A percentile compares a stretch with the other conserved stretches of the same genome.
phyloP scores from a whole-genome alignment of 2,113 vertebrate species.

The Monopterus albus region DNA sequence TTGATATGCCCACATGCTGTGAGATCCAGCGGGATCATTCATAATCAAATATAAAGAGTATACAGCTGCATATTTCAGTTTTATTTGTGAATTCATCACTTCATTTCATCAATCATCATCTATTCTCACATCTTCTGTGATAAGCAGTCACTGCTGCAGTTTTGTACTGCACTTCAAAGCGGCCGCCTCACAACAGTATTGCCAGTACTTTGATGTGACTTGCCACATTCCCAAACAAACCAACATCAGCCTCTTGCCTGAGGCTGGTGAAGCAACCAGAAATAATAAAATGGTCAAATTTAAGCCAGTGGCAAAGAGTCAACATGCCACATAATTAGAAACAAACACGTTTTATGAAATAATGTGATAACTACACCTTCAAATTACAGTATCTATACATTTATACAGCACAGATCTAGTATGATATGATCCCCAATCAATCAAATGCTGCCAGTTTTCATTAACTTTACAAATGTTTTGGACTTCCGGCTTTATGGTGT shows the following conservation, averaged over 20 bases:
- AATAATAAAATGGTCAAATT: background rate
- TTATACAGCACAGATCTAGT: background rate
- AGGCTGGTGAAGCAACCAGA: conserved; percentile 11
- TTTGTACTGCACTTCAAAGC: conserved; percentile 50
- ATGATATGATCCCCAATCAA: background rate
- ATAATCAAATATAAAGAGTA: conserved; percentile 36
- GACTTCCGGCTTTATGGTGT: background rate
- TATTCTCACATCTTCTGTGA: conserved; percentile 13
- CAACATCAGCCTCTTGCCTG: background rate
- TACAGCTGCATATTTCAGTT: conserved; percentile 13
- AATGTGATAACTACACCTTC: background rate
- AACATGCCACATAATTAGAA: too few species aligned
- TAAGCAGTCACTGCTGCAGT: background rate
- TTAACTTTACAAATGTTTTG: background rate
- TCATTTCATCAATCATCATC: conserved; percentile 36
- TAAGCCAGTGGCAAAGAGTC: background rate
- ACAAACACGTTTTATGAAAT: conserved; percentile 9
- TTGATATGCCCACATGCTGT: conserved; percentile 50
- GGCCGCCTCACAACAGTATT: background rate
- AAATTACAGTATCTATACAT: too few species aligned
- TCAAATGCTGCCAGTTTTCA: background rate
- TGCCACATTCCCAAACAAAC: conserved; percentile 9
- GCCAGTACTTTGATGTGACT: conserved; percentile 45
- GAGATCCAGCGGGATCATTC: conserved; percentile 36
- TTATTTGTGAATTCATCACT: conserved; percentile 25